phyloP scores from a whole-genome alignment of 1,140 invertebrate species.

The Cydia pomonella region DNA sequence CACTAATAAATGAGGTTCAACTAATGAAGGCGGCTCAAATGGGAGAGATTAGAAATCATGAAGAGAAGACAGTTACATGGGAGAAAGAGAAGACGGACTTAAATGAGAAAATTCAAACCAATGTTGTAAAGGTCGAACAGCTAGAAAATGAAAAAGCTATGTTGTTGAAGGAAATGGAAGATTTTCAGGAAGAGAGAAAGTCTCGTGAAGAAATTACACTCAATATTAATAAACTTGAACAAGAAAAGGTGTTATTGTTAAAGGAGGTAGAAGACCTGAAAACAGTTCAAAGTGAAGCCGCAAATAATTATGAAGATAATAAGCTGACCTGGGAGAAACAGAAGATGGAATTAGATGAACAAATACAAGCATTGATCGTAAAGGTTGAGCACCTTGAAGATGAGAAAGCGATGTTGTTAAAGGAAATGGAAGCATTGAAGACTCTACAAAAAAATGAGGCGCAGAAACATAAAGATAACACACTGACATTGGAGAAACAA shows the following conservation, averaged over 20 bases:
- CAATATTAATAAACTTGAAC: background rate
- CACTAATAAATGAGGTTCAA: conserved; percentile 41
- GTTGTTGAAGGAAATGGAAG: background rate
- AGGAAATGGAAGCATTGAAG: conserved; percentile 2
- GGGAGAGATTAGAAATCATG: background rate
- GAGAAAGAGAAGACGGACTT: background rate
- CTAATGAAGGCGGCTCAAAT: conserved; percentile 37
- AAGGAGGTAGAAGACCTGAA: background rate
- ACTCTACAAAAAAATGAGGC: background rate
- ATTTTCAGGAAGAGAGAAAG: background rate
- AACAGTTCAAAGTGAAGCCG: background rate
- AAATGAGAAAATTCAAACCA: background rate
- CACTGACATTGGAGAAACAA: conserved; percentile 45
- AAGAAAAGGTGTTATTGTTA: background rate
- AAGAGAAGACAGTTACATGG: background rate
- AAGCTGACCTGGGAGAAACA: background rate
- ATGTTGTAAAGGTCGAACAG: background rate
- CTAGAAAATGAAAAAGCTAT: background rate
- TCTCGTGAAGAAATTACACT: background rate
- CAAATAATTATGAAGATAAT: background rate
- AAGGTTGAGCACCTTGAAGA: background rate
- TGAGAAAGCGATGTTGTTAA: background rate
- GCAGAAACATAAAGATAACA: background rate
- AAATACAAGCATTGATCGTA: background rate
- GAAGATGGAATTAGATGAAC: background rate